Percentiles rank a stretch among this genome's conserved stretches.
Conservation (phyloP, 2,113 vertebrate species). For the Cheirogaleus medius region DNA sequence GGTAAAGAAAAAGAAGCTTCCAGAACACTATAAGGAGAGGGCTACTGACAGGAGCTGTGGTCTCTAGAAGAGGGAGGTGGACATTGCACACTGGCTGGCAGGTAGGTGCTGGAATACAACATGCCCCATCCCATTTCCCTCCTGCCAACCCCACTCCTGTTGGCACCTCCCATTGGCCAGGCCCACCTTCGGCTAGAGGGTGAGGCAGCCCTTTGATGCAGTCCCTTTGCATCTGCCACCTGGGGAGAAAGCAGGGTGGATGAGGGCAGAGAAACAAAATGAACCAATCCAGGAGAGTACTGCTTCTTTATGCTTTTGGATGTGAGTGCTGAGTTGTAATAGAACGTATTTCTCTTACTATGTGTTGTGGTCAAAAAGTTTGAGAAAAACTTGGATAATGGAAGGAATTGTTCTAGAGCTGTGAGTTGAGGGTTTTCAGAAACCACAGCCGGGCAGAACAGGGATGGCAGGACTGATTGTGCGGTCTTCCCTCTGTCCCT, state of each 20-base stretch:
- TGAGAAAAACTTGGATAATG: neutral
- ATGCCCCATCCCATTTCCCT: neutral
- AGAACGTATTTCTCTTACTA: neutral
- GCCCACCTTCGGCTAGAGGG: neutral
- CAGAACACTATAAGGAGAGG: neutral
- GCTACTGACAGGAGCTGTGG: too few relatives aligned
- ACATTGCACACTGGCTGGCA: neutral
- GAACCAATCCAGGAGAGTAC: neutral
- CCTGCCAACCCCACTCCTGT: too few relatives aligned
- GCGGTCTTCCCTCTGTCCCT: neutral
- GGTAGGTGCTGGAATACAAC: neutral
- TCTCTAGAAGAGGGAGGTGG: neutral
- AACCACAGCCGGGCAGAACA: neutral
- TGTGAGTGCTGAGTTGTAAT: too few relatives aligned
- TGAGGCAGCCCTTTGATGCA: neutral
- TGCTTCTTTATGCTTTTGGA: neutral
- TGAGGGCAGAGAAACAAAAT: neutral
- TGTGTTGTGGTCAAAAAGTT: neutral
- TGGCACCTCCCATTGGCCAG: neutral
- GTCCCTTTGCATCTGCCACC: neutral
- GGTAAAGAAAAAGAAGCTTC: neutral
- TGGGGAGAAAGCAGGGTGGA: neutral
- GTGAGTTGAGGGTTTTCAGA: neutral
- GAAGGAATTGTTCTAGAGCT: neutral
- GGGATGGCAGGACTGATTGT: fast-evolving